These are phyloP conservation scores for Pseudoatta argentina DNA, from an alignment of 1,140 invertebrate genomes.

Conservation along the genomic window DNA sequence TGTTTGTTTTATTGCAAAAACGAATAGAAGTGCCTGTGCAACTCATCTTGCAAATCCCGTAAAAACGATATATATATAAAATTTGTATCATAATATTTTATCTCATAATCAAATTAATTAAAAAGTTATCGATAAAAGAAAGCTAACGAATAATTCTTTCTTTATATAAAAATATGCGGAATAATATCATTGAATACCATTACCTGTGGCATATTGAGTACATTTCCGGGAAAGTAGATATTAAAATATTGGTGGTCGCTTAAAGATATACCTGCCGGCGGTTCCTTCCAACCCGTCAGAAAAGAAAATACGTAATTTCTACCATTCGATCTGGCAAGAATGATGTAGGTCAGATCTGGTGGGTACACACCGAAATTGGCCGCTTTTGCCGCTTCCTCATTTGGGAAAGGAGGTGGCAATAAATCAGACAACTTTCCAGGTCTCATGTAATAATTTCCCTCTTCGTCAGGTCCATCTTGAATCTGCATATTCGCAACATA, in stretches of 20 bases:
- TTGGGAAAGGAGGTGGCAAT: conserved; percentile 95
- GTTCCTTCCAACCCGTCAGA: conserved; percentile 96
- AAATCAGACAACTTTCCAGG: conserved; percentile 97
- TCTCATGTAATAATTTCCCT: conserved; percentile 95
- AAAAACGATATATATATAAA: no score
- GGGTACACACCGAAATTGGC: conserved; percentile 97
- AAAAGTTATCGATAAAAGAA: background rate
- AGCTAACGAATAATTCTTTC: background rate
- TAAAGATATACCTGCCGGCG: conserved; percentile 95
- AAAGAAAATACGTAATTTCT: conserved; percentile 97
- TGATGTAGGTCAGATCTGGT: conserved; percentile 96
- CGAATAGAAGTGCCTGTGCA: no score
- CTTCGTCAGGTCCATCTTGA: conserved; percentile 96
- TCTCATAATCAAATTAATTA: background rate
- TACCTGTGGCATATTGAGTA: conserved; percentile 97
- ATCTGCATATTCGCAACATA: conserved; percentile 86
- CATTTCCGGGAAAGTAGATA: conserved; percentile 98
- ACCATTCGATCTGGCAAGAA: conserved; percentile 93
- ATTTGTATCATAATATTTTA: background rate
- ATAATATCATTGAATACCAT: background rate
- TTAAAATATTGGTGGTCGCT: conserved; percentile 97
- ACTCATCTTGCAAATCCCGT: no score
- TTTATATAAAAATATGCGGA: background rate
- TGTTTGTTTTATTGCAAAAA: no score
- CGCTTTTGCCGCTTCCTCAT: conserved; percentile 95